Evolutionary conservation across 2,113 vertebrate species (phyloP).

Genomic region (Clarias magur): DNA sequence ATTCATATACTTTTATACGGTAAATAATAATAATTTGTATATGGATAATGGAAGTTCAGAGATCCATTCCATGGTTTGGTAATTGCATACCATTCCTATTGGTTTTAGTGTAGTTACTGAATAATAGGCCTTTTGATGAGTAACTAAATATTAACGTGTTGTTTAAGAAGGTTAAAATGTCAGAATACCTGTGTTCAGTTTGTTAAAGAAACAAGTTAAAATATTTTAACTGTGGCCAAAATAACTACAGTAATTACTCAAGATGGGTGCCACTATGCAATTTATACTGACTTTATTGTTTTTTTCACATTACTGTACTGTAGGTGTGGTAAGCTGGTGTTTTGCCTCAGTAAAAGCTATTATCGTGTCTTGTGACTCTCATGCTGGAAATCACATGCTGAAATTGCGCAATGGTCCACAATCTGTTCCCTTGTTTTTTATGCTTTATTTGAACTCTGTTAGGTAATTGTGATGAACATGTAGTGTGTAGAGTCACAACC

Average conservation of each 20-base stretch:
- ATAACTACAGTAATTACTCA: not conserved
- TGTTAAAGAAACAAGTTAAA: not conserved
- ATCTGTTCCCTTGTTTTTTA: not conserved
- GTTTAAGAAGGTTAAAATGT: not conserved
- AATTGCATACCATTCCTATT: not conserved
- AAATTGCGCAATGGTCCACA: conserved; percentile 24
- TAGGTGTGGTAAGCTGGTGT: too few species aligned
- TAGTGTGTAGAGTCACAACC: not conserved
- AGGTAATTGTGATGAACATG: not conserved
- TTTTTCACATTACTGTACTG: not conserved
- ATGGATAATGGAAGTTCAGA: not conserved
- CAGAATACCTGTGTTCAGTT: not conserved
- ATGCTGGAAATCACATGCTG: conserved; percentile 34
- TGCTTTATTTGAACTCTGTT: not conserved
- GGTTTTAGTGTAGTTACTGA: not conserved
- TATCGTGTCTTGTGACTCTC: conserved; percentile 45
- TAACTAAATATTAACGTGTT: not conserved
- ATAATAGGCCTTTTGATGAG: not conserved
- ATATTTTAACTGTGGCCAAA: not conserved
- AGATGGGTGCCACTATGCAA: not conserved
- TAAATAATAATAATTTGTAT: not conserved
- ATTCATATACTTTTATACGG: not conserved
- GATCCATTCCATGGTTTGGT: not conserved
- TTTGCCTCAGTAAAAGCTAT: not conserved
- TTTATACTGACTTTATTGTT: not conserved